Conservation (phyloP, 2,113 vertebrate species). For the Benitochromis conjunctus region DNA sequence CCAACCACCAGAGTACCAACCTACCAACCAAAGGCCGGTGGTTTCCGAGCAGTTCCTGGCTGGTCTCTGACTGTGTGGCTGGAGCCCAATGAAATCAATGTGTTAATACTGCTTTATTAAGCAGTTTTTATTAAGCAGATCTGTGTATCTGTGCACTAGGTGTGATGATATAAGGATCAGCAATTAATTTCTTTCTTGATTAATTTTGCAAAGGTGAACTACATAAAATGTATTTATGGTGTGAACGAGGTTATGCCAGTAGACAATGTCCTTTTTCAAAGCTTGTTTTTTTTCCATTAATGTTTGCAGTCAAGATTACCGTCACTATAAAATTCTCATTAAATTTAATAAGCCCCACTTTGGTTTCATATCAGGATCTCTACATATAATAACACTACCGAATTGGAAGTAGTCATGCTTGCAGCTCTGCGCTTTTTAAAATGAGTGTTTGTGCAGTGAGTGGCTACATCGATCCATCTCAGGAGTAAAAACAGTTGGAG, state of each 20-base stretch:
- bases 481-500: not conserved
- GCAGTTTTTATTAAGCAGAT: not conserved
- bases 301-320: not conserved
- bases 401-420: not conserved
- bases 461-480: not conserved
- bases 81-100: not conserved
- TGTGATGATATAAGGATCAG: not conserved
- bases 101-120: not conserved
- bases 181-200: not conserved
- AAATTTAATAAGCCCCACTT: not conserved
- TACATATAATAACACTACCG: not conserved
- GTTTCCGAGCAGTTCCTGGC: not conserved
- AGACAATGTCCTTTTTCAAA: not conserved
- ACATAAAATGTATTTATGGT: not conserved
- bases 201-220: not conserved
- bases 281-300: not conserved
- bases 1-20: not conserved
- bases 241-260: not conserved
- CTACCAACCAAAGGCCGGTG: not conserved
- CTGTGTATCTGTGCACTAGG: not conserved
- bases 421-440: not conserved
- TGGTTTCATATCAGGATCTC: not conserved
- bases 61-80: not conserved
- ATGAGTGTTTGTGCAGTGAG: not conserved
- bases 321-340: not conserved